Conservation (phyloP, 2,797 vertebrate species). For the Melanotaenia trifasciata region DNA sequence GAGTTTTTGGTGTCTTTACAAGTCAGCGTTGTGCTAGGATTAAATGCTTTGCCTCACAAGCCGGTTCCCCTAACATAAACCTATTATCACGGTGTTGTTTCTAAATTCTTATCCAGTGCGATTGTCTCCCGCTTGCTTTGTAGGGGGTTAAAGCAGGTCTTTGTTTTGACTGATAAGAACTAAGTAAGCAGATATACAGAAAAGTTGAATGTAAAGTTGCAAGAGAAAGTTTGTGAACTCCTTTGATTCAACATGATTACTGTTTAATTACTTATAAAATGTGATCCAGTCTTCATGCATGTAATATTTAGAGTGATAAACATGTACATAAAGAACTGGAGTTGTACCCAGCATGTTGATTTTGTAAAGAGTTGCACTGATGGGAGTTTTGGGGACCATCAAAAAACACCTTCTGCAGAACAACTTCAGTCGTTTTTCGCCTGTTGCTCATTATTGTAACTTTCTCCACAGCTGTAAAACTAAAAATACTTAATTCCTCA, state of each 20-base stretch:
- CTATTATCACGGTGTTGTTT: conserved; percentile 70
- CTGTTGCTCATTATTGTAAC: not conserved
- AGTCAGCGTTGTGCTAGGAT: conserved; percentile 62
- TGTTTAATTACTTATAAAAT: not conserved
- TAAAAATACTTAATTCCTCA: not conserved
- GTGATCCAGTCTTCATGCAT: not conserved
- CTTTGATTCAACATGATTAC: not conserved
- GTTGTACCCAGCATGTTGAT: too few species aligned
- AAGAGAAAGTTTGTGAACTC: not conserved
- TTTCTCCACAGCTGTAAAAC: not conserved
- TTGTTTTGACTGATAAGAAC: conserved; percentile 55
- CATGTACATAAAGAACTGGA: not conserved
- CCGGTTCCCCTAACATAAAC: conserved; percentile 52
- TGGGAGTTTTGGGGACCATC: too few species aligned
- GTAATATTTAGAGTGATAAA: not conserved
- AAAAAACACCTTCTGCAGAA: too few species aligned
- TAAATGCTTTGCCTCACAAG: conserved; percentile 65
- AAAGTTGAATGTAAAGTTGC: not conserved
- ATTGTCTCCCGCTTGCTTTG: conserved; percentile 49
- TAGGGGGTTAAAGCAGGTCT: conserved; percentile 34
- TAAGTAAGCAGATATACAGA: conserved; percentile 21
- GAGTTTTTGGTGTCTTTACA: conserved; percentile 60
- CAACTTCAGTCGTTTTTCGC: too few species aligned
- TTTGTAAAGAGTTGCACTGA: too few species aligned
- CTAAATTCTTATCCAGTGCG: conserved; percentile 59